These are phyloP conservation scores for Siphamia tubifer DNA, from an alignment of 2,113 vertebrate genomes.

Conservation along the genomic window DNA sequence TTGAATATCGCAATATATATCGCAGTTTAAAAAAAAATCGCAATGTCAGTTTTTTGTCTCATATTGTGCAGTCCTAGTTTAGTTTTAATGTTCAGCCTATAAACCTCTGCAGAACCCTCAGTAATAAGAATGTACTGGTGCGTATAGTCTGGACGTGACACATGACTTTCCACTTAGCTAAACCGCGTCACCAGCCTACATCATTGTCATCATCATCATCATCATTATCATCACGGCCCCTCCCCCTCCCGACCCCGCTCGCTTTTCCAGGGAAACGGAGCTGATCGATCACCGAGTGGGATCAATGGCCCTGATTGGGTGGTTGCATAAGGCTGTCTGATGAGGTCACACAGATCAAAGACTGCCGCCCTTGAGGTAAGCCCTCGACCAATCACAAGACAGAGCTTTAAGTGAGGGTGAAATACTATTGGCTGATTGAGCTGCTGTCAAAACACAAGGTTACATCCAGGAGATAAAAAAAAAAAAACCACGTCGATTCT, in stretches of 20 bases:
- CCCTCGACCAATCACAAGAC: neutral
- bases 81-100: too few relatives aligned
- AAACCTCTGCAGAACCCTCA: neutral
- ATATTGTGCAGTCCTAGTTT: too few relatives aligned
- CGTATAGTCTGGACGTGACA: constrained; percentile 43
- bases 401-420: neutral
- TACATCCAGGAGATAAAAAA: too few relatives aligned
- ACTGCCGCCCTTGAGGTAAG: neutral
- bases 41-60: too few relatives aligned
- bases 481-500: too few relatives aligned
- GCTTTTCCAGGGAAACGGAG: constrained; percentile 37
- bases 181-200: constrained; percentile 31
- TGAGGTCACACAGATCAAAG: constrained; percentile 55
- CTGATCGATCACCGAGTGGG: constrained; percentile 52
- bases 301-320: constrained; percentile 69
- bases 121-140: constrained; percentile 20
- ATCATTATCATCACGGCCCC: neutral
- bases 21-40: too few relatives aligned
- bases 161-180: constrained; percentile 54
- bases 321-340: constrained; percentile 64
- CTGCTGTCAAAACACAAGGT: too few relatives aligned
- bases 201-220: neutral
- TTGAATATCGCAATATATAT: too few relatives aligned
- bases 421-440: neutral
- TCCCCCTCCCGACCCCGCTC: neutral